Evolutionary conservation across 2,113 vertebrate genomes (phyloP).

Genomic region (Ornithorhynchus anatinus): DNA sequence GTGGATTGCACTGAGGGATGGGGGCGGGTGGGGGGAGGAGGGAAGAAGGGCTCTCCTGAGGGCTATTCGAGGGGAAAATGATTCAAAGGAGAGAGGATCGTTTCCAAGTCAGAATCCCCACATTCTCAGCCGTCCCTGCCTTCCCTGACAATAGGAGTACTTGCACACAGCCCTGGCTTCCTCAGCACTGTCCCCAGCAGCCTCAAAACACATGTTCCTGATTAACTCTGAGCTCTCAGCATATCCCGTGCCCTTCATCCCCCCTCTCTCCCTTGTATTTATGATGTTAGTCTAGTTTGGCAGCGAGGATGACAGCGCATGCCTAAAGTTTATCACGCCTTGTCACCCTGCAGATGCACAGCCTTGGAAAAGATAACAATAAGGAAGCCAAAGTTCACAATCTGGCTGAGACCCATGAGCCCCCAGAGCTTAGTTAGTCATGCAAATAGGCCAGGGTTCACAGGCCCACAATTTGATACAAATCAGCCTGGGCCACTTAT

Average conservation of each 20-base stretch:
- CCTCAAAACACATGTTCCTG: not conserved
- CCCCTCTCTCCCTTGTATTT: not conserved
- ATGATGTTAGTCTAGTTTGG: not conserved
- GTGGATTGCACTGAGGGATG: no score
- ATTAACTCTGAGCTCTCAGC: not conserved
- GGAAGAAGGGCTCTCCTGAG: no score
- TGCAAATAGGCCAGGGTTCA: not conserved
- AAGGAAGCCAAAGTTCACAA: not conserved
- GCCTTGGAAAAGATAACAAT: not conserved
- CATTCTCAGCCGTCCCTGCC: not conserved
- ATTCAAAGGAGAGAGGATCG: not conserved
- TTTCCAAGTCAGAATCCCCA: not conserved
- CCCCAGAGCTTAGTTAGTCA: not conserved
- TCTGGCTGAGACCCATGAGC: no score
- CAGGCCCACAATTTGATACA: no score
- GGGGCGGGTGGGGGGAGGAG: no score
- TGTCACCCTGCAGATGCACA: not conserved
- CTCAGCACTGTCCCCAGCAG: not conserved
- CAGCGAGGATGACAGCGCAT: rapidly evolving
- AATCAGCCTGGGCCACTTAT: no score
- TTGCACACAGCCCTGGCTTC: not conserved
- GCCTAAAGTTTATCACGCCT: not conserved
- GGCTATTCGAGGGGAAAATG: no score
- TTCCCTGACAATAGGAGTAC: not conserved
- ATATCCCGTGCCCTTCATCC: not conserved